Percentiles rank a stretch among this genome's conserved stretches.
phyloP scores from a whole-genome alignment of 1,140 invertebrate species.

The Drosophila kanapiae region DNA sequence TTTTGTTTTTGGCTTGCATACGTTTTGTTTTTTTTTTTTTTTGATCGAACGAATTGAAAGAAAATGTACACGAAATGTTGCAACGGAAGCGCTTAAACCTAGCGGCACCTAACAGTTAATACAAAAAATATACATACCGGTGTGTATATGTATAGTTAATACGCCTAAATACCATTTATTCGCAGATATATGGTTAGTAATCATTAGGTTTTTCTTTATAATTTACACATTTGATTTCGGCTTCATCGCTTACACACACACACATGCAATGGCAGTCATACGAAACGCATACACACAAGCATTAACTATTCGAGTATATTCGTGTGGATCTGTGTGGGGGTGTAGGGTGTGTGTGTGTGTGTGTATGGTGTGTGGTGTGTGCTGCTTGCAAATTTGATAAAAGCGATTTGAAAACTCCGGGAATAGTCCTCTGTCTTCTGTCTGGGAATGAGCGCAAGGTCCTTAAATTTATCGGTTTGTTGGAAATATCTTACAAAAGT shows the following conservation, averaged over 20 bases:
- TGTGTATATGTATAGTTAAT: conserved; percentile 36
- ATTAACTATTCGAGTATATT: conserved; percentile 36
- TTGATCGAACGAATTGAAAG: conserved; percentile 50
- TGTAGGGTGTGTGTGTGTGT: conserved; percentile 3
- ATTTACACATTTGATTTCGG: conserved; percentile 66
- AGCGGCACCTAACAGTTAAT: conserved; percentile 71
- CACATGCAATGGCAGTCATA: conserved; percentile 47
- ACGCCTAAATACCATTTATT: conserved; percentile 24
- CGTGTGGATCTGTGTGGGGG: conserved; percentile 14
- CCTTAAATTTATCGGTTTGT: conserved; percentile 18
- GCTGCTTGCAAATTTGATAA: conserved; percentile 39
- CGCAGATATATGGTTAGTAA: conserved; percentile 19
- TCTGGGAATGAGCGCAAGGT: conserved; percentile 1
- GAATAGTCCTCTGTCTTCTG: neutral
- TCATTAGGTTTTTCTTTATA: conserved; percentile 34
- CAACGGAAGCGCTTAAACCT: conserved; percentile 75
- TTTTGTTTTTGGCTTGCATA: conserved; percentile 22
- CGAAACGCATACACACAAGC: conserved; percentile 42
- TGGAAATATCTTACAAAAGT: conserved; percentile 75
- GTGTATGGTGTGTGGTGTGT: conserved; percentile 22
- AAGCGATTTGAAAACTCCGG: conserved; percentile 13
- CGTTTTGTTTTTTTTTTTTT: conserved; percentile 1
- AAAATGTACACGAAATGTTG: conserved; percentile 62
- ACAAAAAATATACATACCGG: conserved; percentile 68
- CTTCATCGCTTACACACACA: conserved; percentile 38